phyloP scores from a whole-genome alignment of 2,113 vertebrate genomes.

The Actinemys pallida region DNA sequence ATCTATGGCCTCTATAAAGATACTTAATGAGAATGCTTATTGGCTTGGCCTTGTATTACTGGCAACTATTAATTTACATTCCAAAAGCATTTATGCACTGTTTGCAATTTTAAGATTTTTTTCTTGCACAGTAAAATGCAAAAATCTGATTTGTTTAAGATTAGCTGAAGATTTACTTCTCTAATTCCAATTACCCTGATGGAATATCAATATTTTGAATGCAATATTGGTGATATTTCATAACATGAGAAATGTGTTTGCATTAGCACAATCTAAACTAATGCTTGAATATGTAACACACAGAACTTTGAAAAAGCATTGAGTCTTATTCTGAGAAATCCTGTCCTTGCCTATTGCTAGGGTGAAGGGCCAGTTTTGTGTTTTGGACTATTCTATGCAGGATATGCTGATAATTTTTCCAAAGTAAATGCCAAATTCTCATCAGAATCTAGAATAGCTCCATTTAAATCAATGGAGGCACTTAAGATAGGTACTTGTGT shows the following conservation, averaged over 20 bases:
- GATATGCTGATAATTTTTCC: background rate
- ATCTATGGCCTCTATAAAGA: constrained; percentile 70
- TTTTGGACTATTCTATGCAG: background rate
- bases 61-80: constrained; percentile 64
- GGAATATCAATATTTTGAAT: constrained; percentile 34
- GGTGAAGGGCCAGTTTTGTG: background rate
- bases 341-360: background rate
- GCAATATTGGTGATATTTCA: constrained; percentile 41
- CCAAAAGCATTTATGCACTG: constrained; percentile 56
- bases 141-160: constrained; percentile 64
- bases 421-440: background rate
- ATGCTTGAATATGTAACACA: constrained; percentile 13
- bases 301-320: constrained; percentile 27
- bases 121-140: constrained; percentile 39
- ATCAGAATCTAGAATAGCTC: background rate
- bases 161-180: constrained; percentile 54
- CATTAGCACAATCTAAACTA: constrained; percentile 16
- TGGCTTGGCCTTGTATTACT: constrained; percentile 55
- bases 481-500: background rate
- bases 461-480: background rate
- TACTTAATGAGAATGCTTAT: constrained; percentile 57
- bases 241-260: background rate
- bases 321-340: constrained; percentile 39
- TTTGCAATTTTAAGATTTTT: constrained; percentile 58
- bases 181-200: constrained; percentile 51